Conservation (phyloP, 1,140 invertebrate genomes). For the Drosophila grimshawi region DNA sequence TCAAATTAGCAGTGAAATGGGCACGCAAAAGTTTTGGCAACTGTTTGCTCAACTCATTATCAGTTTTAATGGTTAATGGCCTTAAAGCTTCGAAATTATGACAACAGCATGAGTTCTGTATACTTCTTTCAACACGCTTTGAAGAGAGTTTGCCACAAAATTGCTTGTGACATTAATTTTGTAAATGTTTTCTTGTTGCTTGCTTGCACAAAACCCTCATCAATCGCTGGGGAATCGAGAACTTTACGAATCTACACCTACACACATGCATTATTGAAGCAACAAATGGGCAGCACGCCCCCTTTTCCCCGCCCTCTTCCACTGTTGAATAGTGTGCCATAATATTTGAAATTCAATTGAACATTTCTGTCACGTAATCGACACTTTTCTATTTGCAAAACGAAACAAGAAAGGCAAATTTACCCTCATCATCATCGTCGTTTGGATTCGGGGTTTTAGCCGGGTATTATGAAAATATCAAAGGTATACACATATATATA, state of each 20-base stretch:
- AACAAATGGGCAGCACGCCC: constrained; percentile 59
- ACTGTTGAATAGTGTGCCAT: constrained; percentile 51
- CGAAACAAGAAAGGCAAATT: constrained; percentile 56
- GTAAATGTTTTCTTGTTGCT: constrained; percentile 46
- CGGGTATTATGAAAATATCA: constrained; percentile 54
- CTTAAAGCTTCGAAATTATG: constrained; percentile 8
- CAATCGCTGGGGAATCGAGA: constrained; percentile 68
- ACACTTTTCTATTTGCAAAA: constrained; percentile 77
- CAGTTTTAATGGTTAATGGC: constrained; percentile 29
- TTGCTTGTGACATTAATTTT: constrained; percentile 70
- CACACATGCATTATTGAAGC: constrained; percentile 76
- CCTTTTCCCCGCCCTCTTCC: background rate
- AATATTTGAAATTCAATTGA: constrained; percentile 81
- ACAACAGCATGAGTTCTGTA: constrained; percentile 6
- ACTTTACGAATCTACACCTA: background rate
- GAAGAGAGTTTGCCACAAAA: constrained; percentile 44
- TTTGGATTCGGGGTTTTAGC: constrained; percentile 23
- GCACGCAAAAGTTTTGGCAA: constrained; percentile 29
- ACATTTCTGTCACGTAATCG: constrained; percentile 82
- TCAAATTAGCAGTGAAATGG: constrained; percentile 53
- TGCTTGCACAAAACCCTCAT: constrained; percentile 49
- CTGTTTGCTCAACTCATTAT: constrained; percentile 35
- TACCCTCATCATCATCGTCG: constrained; percentile 60
- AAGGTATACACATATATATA: constrained; percentile 36
- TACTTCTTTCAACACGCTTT: constrained; percentile 19